A percentile compares a stretch with the other conserved stretches of the same genome.
Conservation (phyloP, 1,140 invertebrate genomes). For the Cotesia typhae region DNA sequence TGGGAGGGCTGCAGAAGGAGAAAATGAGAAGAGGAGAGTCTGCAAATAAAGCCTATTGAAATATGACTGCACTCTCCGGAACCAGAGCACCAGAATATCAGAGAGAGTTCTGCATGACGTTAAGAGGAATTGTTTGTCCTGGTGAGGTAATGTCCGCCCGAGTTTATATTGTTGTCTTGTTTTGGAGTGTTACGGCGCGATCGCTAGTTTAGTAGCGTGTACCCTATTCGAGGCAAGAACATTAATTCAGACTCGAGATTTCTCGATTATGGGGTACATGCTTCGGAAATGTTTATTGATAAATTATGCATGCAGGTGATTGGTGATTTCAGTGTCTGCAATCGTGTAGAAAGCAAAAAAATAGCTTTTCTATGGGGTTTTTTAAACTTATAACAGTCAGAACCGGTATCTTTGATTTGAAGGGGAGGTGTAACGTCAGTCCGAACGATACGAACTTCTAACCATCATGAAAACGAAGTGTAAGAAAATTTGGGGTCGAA, state of each 20-base stretch:
- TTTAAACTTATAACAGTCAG: no score
- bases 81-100: slow-evolving; percentile 14
- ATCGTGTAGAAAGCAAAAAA: no score
- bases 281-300: slow-evolving; percentile 45
- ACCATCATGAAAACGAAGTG: no score
- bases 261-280: slow-evolving; percentile 55
- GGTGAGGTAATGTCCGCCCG: not conserved
- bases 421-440: no score
- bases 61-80: slow-evolving; percentile 25
- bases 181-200: not conserved
- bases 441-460: no score
- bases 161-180: not conserved
- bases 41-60: slow-evolving; percentile 21
- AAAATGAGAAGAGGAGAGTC: not conserved
- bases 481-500: slow-evolving; percentile 44
- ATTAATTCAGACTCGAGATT: slow-evolving; percentile 57
- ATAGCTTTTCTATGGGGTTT: no score
- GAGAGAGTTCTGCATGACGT: slow-evolving; percentile 6
- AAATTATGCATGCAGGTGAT: no score
- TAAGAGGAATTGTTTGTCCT: not conserved
- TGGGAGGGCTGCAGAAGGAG: not conserved
- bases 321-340: no score
- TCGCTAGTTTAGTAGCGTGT: slow-evolving; percentile 18
- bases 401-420: no score
- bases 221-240: not conserved